Evolutionary conservation across 2,888 invertebrate genomes (phyloP), one percentile per base, ranked within the genome.

Genomic region (Stenichneumon culpator): DNA sequence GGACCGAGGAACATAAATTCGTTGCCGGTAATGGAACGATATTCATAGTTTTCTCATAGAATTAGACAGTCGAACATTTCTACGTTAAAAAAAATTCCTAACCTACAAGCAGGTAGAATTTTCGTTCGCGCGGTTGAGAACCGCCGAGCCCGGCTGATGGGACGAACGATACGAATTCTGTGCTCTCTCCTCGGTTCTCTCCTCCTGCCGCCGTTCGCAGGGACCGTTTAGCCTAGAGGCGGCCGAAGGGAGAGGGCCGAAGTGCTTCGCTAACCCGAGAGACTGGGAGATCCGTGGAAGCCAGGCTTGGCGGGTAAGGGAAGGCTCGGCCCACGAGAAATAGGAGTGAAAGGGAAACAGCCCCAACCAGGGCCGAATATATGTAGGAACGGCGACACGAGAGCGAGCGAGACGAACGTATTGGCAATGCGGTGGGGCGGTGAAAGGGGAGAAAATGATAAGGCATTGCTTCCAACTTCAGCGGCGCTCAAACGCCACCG

Each of bases 401-500:
- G 79, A 82, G 84, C 75, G 78, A 77, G 81, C 70, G 67, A 67
- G 65, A 52, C 39, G 16, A 25, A 52, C n/a, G 75, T 25, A 44
- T 44, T 52, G 57, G 63, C 72, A 65, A 75, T 47, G 72, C 67
- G 70, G 57, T 78, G 63, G 83, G 69, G 79, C 36, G 63, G 75
- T 70, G 78, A 87, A 74, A 63, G 80, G 75, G 79, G 82, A 87
- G 86, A 84, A 87, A 86, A 82, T 85, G 83, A 86, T 83, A 80
- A 86, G 80, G 73, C 86, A 79, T 73, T 75, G 79, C 67, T 83
- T 77, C 67, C 73, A 67, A 16, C n/a, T 25, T n/a, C 87, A 87
- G 87, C 79, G 87, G 80, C 86, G 78, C 87, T 87, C 86, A 87
- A 72, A 77, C n/a, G 14, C n/a, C 28, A 79, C 57, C 47, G 39